These are phyloP conservation scores for Ariolimax columbianus DNA, from an alignment of 2,888 invertebrate genomes.

Conservation along the genomic window DNA sequence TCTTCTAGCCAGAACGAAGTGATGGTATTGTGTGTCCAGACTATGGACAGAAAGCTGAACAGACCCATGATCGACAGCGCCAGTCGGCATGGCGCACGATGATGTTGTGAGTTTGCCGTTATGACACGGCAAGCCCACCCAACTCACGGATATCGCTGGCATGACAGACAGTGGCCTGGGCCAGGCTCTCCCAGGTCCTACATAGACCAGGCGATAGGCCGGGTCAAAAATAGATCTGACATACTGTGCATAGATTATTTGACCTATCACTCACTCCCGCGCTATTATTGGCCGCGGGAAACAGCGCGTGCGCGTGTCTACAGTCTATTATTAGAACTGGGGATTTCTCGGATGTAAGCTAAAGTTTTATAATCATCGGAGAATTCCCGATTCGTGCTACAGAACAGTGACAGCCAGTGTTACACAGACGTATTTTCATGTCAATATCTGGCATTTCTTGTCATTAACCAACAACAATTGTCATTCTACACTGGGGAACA, in stretches of 20 bases:
- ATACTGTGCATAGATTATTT: slow-evolving; percentile 36
- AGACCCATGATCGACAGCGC: too few species aligned
- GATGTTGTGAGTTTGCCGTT: not conserved
- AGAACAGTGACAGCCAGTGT: too few species aligned
- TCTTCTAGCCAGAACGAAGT: too few species aligned
- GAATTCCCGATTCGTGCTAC: slow-evolving; percentile 1
- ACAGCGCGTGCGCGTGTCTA: not conserved
- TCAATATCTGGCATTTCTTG: not conserved
- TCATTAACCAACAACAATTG: too few species aligned
- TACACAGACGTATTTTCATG: too few species aligned
- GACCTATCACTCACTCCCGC: slow-evolving; percentile 33
- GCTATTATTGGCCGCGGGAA: slow-evolving; percentile 19
- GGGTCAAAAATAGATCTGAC: slow-evolving; percentile 41
- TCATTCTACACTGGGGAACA: too few species aligned
- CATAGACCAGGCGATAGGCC: not conserved
- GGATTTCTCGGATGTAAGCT: slow-evolving; percentile 32
- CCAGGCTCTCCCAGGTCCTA: not conserved
- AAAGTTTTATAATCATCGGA: slow-evolving; percentile 9
- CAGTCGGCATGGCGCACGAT: too few species aligned
- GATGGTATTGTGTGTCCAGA: too few species aligned
- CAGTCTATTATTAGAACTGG: slow-evolving; percentile 18
- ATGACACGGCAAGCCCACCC: not conserved
- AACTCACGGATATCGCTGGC: too few species aligned
- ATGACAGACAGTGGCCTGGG: too few species aligned
- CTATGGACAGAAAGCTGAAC: too few species aligned